Percentiles rank a stretch among this genome's conserved stretches.
phyloP scores from a whole-genome alignment of 64 coral and sea anemone species.

The Porites lutea region DNA sequence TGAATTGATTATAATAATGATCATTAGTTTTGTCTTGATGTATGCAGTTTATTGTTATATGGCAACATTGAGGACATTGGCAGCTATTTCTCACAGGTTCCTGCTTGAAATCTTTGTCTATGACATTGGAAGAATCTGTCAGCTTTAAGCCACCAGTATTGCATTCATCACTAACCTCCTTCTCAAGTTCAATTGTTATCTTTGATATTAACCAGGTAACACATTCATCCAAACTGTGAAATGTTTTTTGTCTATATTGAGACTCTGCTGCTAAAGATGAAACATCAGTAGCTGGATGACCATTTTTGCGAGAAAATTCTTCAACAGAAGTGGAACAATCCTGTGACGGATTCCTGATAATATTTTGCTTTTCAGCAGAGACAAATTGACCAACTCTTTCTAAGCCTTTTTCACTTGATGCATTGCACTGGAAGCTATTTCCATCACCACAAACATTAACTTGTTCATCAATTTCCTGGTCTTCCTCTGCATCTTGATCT shows the following conservation, averaged over 20 bases:
- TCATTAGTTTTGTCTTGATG: conserved; percentile 9
- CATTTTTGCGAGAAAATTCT: background rate
- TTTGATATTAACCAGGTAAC: conserved; percentile 1
- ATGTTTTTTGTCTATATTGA: background rate
- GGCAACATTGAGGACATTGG: conserved; percentile 52
- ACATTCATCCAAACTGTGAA: conserved; percentile 30
- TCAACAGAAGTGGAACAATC: background rate
- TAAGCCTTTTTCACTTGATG: background rate
- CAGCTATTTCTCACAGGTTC: background rate
- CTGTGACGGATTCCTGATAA: background rate
- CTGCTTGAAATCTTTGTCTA: background rate
- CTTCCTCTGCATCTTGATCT: conserved; percentile 68
- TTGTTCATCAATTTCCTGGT: conserved; percentile 52
- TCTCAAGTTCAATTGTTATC: conserved; percentile 28
- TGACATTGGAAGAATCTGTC: background rate
- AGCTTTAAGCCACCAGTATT: background rate
- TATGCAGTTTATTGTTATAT: conserved; percentile 24
- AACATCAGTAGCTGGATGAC: background rate
- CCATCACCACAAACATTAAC: conserved; percentile 3
- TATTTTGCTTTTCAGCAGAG: background rate
- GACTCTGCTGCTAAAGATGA: background rate
- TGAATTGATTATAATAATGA: background rate
- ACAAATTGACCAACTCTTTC: background rate
- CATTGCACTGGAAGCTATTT: background rate
- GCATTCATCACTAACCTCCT: background rate